phyloP scores from a whole-genome alignment of 2,888 invertebrate genomes.

The Ectemnius cavifrons region DNA sequence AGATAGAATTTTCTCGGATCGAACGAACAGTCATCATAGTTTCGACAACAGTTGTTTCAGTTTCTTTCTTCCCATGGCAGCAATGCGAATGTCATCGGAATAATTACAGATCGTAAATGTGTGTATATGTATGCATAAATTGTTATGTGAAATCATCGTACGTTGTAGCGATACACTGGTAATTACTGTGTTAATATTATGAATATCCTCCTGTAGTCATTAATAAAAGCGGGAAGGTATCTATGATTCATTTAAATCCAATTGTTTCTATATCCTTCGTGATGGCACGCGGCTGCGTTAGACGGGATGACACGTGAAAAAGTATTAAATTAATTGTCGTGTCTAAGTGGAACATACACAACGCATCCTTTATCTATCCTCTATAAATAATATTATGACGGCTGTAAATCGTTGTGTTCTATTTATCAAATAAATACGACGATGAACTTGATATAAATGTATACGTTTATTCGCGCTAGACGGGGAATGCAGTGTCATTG shows the following conservation, averaged over 20 bases:
- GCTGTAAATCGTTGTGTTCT: constrained; percentile 78
- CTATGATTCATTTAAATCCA: constrained; percentile 65
- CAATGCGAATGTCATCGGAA: constrained; percentile 65
- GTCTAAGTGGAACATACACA: constrained; percentile 63
- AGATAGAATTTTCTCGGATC: no score
- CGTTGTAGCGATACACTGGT: constrained; percentile 62
- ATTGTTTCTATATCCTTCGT: constrained; percentile 53
- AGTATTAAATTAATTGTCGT: constrained; percentile 75
- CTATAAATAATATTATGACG: constrained; percentile 72
- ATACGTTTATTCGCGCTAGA: constrained; percentile 33
- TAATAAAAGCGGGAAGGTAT: constrained; percentile 61
- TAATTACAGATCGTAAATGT: constrained; percentile 67
- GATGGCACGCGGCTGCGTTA: no score
- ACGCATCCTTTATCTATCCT: constrained; percentile 63
- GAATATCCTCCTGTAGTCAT: constrained; percentile 70
- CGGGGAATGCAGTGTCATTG: not conserved
- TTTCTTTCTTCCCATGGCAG: no score
- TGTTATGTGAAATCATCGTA: constrained; percentile 72
- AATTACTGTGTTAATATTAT: constrained; percentile 79
- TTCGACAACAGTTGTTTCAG: no score
- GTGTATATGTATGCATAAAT: constrained; percentile 73
- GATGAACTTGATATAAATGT: constrained; percentile 64
- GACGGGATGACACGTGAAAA: constrained; percentile 69
- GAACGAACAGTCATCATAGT: no score
- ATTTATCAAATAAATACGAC: constrained; percentile 77